Conservation (phyloP, 2,113 vertebrate species). For the Emydura subglobosa region DNA sequence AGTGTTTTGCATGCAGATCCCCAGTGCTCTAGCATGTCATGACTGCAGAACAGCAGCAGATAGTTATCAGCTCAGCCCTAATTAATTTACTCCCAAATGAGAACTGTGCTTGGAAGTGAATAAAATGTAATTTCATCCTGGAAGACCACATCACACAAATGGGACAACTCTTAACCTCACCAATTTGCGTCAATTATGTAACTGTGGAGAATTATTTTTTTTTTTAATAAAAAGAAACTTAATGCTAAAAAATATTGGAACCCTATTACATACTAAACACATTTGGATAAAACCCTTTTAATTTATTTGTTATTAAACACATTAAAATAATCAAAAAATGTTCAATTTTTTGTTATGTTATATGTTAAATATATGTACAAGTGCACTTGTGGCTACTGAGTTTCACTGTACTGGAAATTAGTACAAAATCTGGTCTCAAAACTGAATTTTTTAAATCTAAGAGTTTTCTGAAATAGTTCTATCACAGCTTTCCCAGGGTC, state of each 20-base stretch:
- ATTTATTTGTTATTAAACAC: not conserved
- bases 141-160: slow-evolving; percentile 36
- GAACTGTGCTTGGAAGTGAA: slow-evolving; percentile 54
- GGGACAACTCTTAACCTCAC: slow-evolving; percentile 47
- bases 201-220: not conserved
- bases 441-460: slow-evolving; percentile 23
- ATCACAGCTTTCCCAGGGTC: not conserved
- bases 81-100: slow-evolving; percentile 73
- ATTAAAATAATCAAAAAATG: not conserved
- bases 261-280: slow-evolving; percentile 7
- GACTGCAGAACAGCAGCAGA: slow-evolving; percentile 53
- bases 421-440: slow-evolving; percentile 28
- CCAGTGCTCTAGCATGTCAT: slow-evolving; percentile 22
- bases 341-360: slow-evolving; percentile 13
- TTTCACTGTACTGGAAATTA: not conserved
- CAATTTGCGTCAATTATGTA: slow-evolving; percentile 54
- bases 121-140: slow-evolving; percentile 64
- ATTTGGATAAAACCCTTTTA: slow-evolving; percentile 1
- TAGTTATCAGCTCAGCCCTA: slow-evolving; percentile 64
- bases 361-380: slow-evolving; percentile 5
- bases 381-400: not conserved
- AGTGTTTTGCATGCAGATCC: not conserved
- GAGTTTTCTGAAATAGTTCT: not conserved
- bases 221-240: not conserved
- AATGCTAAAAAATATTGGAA: slow-evolving; percentile 39